Conservation (phyloP, 2,797 vertebrate genomes). For the Stomatorhinus walkeri region DNA sequence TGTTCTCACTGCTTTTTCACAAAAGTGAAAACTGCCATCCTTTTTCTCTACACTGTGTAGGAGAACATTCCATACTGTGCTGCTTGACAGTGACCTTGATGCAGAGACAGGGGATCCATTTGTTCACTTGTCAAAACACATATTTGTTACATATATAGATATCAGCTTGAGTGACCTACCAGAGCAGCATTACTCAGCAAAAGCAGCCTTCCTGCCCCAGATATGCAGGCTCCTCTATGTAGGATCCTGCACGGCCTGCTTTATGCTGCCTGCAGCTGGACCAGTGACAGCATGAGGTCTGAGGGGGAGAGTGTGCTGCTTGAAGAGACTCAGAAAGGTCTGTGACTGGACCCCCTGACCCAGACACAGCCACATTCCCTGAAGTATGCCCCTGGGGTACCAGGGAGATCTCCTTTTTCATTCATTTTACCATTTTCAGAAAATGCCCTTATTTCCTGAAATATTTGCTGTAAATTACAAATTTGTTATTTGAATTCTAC, state of each 20-base stretch:
- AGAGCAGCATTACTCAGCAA: neutral
- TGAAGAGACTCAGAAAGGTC: neutral
- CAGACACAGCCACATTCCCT: neutral
- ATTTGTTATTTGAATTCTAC: neutral
- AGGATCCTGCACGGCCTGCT: slow-evolving; percentile 19
- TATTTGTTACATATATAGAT: neutral
- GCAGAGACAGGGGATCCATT: neutral
- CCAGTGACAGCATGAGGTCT: neutral
- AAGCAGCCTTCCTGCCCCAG: neutral
- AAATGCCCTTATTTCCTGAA: neutral
- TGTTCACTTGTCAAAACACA: neutral
- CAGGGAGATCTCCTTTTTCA: neutral
- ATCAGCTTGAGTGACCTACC: neutral
- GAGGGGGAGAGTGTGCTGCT: neutral
- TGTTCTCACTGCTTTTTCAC: neutral
- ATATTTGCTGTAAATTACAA: neutral
- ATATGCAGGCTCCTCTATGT: neutral
- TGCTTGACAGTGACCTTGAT: neutral
- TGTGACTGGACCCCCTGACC: neutral
- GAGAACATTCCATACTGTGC: neutral
- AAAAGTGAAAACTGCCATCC: neutral
- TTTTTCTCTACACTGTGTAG: neutral
- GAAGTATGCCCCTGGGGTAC: neutral
- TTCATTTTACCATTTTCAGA: neutral
- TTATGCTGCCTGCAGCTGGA: neutral